These are phyloP conservation scores for Lepidurus arcticus DNA, from an alignment of 1,140 invertebrate species.

Conservation along the genomic window DNA sequence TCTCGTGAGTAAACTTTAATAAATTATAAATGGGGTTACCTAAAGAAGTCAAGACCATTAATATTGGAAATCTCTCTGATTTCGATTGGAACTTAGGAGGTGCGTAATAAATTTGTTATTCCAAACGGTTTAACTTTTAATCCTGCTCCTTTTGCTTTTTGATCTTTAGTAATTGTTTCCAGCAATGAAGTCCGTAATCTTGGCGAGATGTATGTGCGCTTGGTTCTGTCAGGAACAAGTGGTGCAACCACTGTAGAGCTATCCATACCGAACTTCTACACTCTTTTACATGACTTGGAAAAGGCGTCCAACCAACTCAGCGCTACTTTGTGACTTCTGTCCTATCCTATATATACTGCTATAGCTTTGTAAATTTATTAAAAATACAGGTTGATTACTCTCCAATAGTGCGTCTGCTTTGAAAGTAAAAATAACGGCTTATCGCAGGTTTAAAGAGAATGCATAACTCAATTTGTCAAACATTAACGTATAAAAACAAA, in stretches of 20 bases:
- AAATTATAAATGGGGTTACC: background rate
- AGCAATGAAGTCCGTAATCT: background rate
- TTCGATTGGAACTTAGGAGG: conserved; percentile 8
- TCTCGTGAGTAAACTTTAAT: background rate
- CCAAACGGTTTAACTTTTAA: background rate
- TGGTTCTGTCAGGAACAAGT: background rate
- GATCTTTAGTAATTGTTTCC: conserved; percentile 5
- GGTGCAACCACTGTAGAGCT: background rate
- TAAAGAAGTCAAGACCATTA: background rate
- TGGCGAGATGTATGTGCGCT: background rate
- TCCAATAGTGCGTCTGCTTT: background rate
- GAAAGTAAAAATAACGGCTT: background rate
- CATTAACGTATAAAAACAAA: background rate
- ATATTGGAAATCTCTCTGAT: background rate
- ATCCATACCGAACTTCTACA: background rate
- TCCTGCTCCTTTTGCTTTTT: background rate
- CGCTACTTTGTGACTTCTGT: background rate
- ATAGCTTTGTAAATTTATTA: background rate
- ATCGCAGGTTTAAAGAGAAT: background rate
- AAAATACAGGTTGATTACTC: background rate
- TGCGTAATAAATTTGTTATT: background rate
- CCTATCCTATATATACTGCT: background rate
- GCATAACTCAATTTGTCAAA: background rate
- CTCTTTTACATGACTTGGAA: background rate
- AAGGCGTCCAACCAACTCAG: background rate